A percentile compares a stretch with the other conserved stretches of the same genome.
Evolutionary conservation across 2,888 invertebrate species (phyloP).

Genomic region (Tetropium fuscum): DNA sequence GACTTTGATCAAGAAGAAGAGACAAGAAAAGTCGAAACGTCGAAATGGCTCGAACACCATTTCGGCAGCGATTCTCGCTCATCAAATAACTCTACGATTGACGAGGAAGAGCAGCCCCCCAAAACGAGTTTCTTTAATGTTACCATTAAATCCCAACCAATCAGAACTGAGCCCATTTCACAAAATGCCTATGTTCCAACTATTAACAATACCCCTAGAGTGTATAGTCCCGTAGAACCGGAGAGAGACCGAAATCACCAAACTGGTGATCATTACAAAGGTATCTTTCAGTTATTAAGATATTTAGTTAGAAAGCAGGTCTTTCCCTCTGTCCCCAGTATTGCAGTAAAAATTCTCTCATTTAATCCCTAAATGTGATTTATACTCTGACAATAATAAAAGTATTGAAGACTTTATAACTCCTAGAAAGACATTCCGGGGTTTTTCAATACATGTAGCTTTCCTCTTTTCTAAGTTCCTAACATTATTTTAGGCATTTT

Average conservation of each 20-base stretch:
- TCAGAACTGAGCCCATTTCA: conserved; percentile 55
- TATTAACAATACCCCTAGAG: conserved; percentile 58
- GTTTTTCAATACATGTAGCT: too few relatives aligned
- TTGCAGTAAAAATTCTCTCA: too few relatives aligned
- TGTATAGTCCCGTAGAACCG: conserved; percentile 63
- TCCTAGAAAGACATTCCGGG: too few relatives aligned
- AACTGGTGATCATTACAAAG: conserved; percentile 52
- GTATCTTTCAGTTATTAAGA: too few relatives aligned
- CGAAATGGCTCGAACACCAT: conserved; percentile 92
- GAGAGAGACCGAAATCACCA: conserved; percentile 66
- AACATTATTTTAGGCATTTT: too few relatives aligned
- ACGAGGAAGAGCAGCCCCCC: conserved; percentile 71
- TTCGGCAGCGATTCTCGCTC: conserved; percentile 89
- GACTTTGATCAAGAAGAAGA: conserved; percentile 91
- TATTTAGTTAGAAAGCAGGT: too few relatives aligned
- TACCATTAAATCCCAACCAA: conserved; percentile 78
- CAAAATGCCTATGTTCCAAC: conserved; percentile 51
- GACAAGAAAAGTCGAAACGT: conserved; percentile 89
- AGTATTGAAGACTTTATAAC: too few relatives aligned
- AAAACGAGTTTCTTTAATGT: conserved; percentile 83
- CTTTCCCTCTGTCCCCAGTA: too few relatives aligned
- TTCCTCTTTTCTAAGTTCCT: too few relatives aligned
- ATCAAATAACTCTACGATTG: conserved; percentile 76
- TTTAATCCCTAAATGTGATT: too few relatives aligned
- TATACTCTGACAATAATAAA: too few relatives aligned